Evolutionary conservation across 2,113 vertebrate genomes (phyloP).

Genomic region (Vimba vimba): DNA sequence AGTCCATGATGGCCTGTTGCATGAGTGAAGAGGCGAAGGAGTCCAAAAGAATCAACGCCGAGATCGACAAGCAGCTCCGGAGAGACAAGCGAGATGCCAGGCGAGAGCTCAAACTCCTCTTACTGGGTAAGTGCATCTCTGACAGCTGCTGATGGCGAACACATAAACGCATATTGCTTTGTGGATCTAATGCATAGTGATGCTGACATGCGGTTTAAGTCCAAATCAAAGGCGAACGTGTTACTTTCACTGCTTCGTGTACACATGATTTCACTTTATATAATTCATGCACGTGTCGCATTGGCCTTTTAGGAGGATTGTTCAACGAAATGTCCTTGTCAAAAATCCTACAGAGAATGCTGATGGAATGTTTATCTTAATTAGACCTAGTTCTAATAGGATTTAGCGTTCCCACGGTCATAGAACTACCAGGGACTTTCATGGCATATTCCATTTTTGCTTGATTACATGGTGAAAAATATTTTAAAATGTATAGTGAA

Average conservation of each 20-base stretch:
- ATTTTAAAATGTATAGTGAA: background rate
- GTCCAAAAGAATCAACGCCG: constrained; percentile 97
- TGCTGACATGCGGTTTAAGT: background rate
- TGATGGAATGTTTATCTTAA: background rate
- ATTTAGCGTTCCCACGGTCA: background rate
- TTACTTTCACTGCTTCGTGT: background rate
- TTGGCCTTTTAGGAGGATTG: background rate
- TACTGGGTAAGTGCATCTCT: constrained; percentile 49
- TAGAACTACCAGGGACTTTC: background rate
- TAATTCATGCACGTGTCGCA: background rate
- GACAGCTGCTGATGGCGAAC: constrained; percentile 6
- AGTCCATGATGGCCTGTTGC: constrained; percentile 99
- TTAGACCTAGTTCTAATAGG: background rate
- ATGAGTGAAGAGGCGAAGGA: constrained; percentile 98
- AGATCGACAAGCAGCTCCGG: constrained; percentile 96
- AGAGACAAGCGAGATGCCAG: constrained; percentile 94
- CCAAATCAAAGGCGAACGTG: background rate
- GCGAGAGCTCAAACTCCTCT: constrained; percentile 91
- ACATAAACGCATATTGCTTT: background rate
- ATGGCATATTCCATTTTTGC: background rate
- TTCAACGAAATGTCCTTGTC: background rate
- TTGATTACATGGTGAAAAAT: background rate
- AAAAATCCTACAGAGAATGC: background rate
- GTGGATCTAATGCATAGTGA: background rate
- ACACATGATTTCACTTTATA: background rate